Base-by-base conservation (phyloP, 1,140 invertebrate genomes). In the Ceratosolen fusciceps region DNA sequence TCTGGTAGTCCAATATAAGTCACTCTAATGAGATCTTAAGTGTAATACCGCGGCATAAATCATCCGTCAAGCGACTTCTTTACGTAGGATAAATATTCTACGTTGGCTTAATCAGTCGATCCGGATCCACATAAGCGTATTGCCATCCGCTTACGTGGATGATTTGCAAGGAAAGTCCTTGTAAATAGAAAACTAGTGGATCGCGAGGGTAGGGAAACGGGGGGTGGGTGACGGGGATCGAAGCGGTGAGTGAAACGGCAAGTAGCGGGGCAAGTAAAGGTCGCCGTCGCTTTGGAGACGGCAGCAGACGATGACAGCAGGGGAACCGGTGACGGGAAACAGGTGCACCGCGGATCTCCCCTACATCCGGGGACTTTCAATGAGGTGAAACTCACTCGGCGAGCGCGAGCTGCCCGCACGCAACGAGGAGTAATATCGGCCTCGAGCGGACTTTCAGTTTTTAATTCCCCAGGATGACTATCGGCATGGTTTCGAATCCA, bases 301-400 rank as follows among this genome's bases (percentile, higher is more conserved):
- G 21, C 9, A 9, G 49, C 10, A 16, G 49, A 43, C 5, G 12
- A 43, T n/a, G n/a, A 52, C 9, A 9, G 49, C 10, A 16, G 49
- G 12, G 39, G 12, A 43, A 43, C 5, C 5, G 39, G 39, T 5
- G 39, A 5, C 49, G 19, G n/a, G n/a, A 21, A 65, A 31, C 60
- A 65, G 60, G 60, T 65, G 60, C 34, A 65, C 60, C 60, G 4
- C 31, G 31, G 34, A 21, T 37, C 31, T 34, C 60, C 60, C 60
- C 60, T 37, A 65, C 60, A 65, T 65, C 60, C 60, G 60, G 60
- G 21, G 60, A 34, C 60, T 65, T 65, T 65, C 31, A 37, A 65
- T 37, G n/a, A 37, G 60, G 60, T n/a, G 60, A 65, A 65, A 65
- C 60, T 37, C 26, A 5, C 31, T 16, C 10, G 5, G 58, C 58